These are phyloP conservation scores for Drosophila melanogaster DNA, from an alignment of 1,140 invertebrate genomes.

Conservation along the genomic window DNA sequence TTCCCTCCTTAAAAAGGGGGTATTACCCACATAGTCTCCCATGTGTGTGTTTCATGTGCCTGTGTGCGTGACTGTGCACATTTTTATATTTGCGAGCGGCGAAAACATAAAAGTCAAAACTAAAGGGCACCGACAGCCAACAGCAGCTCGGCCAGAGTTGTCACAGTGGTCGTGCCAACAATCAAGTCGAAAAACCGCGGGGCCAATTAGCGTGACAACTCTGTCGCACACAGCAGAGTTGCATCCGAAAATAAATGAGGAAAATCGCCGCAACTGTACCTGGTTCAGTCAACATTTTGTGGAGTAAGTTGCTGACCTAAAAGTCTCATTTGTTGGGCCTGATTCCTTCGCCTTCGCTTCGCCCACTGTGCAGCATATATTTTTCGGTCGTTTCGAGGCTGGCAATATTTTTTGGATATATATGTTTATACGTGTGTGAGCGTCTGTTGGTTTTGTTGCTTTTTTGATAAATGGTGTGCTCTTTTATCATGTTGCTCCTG, in stretches of 20 bases:
- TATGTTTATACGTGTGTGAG: constrained; percentile 10
- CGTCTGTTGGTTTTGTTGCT: constrained; percentile 46
- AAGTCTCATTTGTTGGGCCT: constrained; percentile 20
- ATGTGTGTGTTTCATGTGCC: neutral
- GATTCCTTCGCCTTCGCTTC: constrained; percentile 3
- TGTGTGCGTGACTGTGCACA: constrained; percentile 38
- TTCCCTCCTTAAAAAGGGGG: too few relatives aligned
- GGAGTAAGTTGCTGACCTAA: constrained; percentile 24
- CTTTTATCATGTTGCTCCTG: constrained; percentile 81
- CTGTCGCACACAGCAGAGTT: constrained; percentile 3
- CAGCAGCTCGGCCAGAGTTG: constrained; percentile 54
- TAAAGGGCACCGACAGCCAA: constrained; percentile 73
- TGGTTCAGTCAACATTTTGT: constrained; percentile 49
- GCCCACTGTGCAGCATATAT: constrained; percentile 69
- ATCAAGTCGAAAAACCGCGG: constrained; percentile 6
- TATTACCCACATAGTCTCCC: neutral
- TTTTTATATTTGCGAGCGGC: constrained; percentile 64
- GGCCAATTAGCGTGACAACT: constrained; percentile 51
- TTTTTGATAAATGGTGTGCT: constrained; percentile 81
- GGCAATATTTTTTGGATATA: constrained; percentile 63
- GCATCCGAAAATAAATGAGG: constrained; percentile 5
- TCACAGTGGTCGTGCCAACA: constrained; percentile 42
- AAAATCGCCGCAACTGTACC: constrained; percentile 26
- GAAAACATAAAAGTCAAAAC: constrained; percentile 78
- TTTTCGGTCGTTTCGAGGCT: constrained; percentile 39